A percentile compares a stretch with the other conserved stretches of the same genome.
Conservation (phyloP, 2,797 vertebrate genomes). For the Euthynnus affinis region DNA sequence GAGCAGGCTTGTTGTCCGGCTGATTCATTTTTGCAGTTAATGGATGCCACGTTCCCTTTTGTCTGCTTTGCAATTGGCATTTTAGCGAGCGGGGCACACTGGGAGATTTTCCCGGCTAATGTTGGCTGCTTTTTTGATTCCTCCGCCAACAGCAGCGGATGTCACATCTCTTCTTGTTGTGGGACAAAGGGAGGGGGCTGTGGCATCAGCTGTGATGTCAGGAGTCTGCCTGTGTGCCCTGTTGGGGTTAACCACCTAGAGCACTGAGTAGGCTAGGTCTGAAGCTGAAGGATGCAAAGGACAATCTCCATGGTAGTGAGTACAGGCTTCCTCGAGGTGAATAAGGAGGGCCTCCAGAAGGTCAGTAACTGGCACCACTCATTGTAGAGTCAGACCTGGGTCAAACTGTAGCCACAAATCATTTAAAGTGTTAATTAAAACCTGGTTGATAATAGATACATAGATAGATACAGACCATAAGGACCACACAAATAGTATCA, state of each 20-base stretch:
- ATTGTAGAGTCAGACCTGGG: slow-evolving; percentile 21
- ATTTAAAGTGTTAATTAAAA: background rate
- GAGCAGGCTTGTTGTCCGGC: slow-evolving; percentile 76
- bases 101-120: slow-evolving; percentile 60
- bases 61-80: slow-evolving; percentile 63
- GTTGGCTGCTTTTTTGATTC: slow-evolving; percentile 19
- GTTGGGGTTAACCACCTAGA: slow-evolving; percentile 75
- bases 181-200: slow-evolving; percentile 51
- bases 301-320: slow-evolving; percentile 55
- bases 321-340: slow-evolving; percentile 46
- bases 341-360: slow-evolving; percentile 51
- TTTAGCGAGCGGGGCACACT: slow-evolving; percentile 69
- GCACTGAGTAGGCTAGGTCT: slow-evolving; percentile 71
- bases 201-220: slow-evolving; percentile 66
- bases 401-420: background rate
- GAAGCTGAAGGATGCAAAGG: slow-evolving; percentile 56
- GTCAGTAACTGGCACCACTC: slow-evolving; percentile 63
- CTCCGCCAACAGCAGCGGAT: slow-evolving; percentile 66
- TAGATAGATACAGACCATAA: background rate
- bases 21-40: slow-evolving; percentile 85
- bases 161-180: slow-evolving; percentile 62
- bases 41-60: slow-evolving; percentile 80
- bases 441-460: background rate
- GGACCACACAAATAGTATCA: slow-evolving; percentile 6
- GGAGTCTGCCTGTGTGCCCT: slow-evolving; percentile 68